Percentiles rank a stretch among this genome's conserved stretches.
Evolutionary conservation across 2,113 vertebrate species (phyloP).

Genomic region (Chinchilla lanigera): DNA sequence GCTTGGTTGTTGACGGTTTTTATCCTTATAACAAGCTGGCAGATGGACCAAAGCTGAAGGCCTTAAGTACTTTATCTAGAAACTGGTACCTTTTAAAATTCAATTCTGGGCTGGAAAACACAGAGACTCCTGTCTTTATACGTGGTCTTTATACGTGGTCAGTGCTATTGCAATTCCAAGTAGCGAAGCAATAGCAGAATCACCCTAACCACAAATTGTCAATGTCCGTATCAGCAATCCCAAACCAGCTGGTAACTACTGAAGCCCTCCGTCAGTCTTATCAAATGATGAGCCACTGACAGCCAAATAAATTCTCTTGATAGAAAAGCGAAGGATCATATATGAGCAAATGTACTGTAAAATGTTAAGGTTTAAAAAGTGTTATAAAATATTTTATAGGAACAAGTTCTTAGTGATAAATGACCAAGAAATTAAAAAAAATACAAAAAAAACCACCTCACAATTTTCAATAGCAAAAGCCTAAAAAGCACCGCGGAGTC

Average conservation of each 20-base stretch:
- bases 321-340: background rate
- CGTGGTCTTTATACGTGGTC: background rate
- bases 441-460: background rate
- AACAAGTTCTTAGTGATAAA: conserved; percentile 18
- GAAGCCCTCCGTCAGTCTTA: conserved; percentile 88
- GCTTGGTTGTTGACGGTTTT: background rate
- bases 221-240: conserved; percentile 90
- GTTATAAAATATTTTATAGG: background rate
- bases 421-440: background rate
- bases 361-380: background rate
- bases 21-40: background rate
- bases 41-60: background rate
- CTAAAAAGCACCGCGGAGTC: background rate
- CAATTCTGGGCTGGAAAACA: background rate
- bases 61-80: background rate
- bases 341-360: background rate
- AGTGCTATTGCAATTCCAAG: background rate
- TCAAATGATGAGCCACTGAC: conserved; percentile 83
- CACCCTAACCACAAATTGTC: conserved; percentile 91
- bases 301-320: conserved; percentile 73
- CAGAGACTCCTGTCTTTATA: background rate
- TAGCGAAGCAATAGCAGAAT: conserved; percentile 83
- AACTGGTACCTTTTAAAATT: background rate
- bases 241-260: conserved; percentile 89
- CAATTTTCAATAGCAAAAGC: background rate